Evolutionary conservation across 2,888 invertebrate species (phyloP).

Genomic region (Rhyacophila evoluta): DNA sequence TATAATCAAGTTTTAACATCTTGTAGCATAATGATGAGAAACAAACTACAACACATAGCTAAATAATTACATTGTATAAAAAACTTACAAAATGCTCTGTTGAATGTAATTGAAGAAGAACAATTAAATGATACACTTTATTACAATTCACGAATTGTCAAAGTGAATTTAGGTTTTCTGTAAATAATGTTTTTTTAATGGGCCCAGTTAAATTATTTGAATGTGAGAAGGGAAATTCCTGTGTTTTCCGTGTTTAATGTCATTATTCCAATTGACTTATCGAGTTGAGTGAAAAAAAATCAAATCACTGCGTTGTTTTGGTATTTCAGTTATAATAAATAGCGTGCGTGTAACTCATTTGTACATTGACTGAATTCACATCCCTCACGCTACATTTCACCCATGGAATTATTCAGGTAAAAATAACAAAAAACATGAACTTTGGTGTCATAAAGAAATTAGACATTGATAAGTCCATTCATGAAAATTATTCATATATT

Average conservation of each 20-base stretch:
- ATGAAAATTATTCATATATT: neutral
- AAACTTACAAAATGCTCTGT: too few species aligned
- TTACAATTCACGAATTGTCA: too few species aligned
- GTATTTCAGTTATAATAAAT: neutral
- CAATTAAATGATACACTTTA: too few species aligned
- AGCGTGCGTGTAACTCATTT: conserved; percentile 8
- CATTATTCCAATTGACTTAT: neutral
- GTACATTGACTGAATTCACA: neutral
- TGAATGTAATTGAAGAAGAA: too few species aligned
- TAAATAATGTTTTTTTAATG: conserved; percentile 2
- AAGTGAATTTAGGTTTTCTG: neutral
- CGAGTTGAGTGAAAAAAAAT: neutral
- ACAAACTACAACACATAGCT: too few species aligned
- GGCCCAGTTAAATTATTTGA: neutral
- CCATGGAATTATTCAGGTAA: neutral
- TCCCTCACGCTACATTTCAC: neutral
- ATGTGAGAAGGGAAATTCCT: neutral
- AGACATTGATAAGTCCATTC: neutral
- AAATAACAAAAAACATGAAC: neutral
- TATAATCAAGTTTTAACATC: too few species aligned
- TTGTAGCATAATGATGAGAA: too few species aligned
- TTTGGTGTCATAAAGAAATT: neutral
- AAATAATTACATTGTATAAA: too few species aligned
- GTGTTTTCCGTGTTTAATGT: neutral
- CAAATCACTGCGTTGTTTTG: neutral